A percentile compares a stretch with the other conserved stretches of the same genome.
Evolutionary conservation across 2,888 invertebrate genomes (phyloP).

Genomic region (Orchestes rusci): DNA sequence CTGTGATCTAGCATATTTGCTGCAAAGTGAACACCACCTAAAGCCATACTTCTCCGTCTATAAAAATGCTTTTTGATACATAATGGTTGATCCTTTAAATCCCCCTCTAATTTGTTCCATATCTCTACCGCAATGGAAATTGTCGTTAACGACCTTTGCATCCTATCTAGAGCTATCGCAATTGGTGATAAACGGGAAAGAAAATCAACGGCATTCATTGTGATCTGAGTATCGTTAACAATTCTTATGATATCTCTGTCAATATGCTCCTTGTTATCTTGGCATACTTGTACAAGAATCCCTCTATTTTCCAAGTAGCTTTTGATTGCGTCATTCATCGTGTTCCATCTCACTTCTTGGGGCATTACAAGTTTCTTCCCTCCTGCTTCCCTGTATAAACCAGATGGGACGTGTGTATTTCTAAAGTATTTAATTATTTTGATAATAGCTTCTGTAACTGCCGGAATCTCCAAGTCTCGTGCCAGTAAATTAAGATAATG

Average conservation of each 20-base stretch:
- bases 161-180: constrained; percentile 7
- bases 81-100: constrained; percentile 3
- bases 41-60: constrained; percentile 6
- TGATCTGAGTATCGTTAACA: constrained; percentile 5
- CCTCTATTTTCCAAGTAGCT: constrained; percentile 4
- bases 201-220: constrained; percentile 10
- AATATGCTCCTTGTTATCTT: constrained; percentile 10
- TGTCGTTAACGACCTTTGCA: constrained; percentile 9
- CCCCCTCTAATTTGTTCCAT: constrained; percentile 6
- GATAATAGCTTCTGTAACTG: background rate
- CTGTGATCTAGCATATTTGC: constrained; percentile 10
- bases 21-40: constrained; percentile 6
- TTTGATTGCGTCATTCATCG: constrained; percentile 10
- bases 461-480: constrained; percentile 9
- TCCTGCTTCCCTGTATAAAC: constrained; percentile 5
- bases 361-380: constrained; percentile 9
- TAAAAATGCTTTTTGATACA: constrained; percentile 7
- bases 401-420: constrained; percentile 9
- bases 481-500: constrained; percentile 8
- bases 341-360: constrained; percentile 8
- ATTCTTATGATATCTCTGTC: constrained; percentile 9
- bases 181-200: constrained; percentile 2
- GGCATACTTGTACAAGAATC: constrained; percentile 5
- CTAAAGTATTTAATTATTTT: constrained; percentile 8
- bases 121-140: constrained; percentile 8